phyloP scores from a whole-genome alignment of 2,888 invertebrate species.

The Sarcophaga caerulescens region DNA sequence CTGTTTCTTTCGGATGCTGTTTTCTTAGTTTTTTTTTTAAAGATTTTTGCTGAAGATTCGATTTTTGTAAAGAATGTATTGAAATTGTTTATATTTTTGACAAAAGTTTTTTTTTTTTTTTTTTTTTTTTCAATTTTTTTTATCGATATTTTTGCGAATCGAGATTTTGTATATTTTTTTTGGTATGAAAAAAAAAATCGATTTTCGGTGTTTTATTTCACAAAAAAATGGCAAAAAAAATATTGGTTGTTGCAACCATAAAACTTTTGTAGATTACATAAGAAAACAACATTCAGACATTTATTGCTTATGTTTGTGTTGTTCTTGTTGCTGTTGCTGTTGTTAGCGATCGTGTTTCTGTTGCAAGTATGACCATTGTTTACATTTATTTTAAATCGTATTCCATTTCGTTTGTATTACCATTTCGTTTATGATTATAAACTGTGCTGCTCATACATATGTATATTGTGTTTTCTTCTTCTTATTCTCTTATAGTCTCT shows the following conservation, averaged over 20 bases:
- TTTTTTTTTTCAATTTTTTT: neutral
- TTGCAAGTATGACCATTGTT: conserved; percentile 31
- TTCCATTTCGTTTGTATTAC: neutral
- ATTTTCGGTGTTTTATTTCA: neutral
- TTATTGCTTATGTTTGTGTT: conserved; percentile 1
- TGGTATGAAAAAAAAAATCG: too few species aligned
- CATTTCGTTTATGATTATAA: neutral
- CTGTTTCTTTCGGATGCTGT: too few species aligned
- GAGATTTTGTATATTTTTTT: conserved; percentile 45
- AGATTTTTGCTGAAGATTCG: conserved; percentile 58
- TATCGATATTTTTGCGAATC: neutral
- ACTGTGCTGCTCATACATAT: too few species aligned
- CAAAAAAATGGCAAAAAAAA: neutral
- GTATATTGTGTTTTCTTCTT: too few species aligned
- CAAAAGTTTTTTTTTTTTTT: neutral
- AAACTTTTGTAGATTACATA: conserved; percentile 58
- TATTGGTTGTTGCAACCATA: conserved; percentile 33
- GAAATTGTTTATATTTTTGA: neutral
- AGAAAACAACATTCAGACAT: conserved; percentile 39
- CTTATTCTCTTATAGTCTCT: neutral
- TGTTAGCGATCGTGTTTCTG: conserved; percentile 9
- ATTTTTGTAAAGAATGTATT: conserved; percentile 7
- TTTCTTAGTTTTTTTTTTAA: neutral
- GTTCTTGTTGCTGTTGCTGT: neutral
- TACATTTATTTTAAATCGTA: conserved; percentile 43